Evolutionary conservation across 2,797 vertebrate species (phyloP), one percentile per base, ranked within the genome.

Genomic region (Galago senegalensis): DNA sequence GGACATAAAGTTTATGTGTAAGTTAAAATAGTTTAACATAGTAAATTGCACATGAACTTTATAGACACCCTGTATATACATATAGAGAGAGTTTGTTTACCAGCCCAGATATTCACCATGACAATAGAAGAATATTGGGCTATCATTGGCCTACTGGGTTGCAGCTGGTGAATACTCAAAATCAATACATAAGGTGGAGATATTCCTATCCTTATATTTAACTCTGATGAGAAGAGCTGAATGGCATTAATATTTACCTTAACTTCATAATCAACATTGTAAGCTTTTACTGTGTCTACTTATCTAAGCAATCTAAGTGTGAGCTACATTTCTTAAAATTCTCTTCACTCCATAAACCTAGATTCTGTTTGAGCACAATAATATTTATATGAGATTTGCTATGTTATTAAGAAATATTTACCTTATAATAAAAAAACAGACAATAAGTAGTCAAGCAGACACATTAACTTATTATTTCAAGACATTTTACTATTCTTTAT

Each of bases 261-360:
- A 49, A 77, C 0, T 34, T 79, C 7, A 53, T 70, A 56, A 7
- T 89, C 3, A 83, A 46, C 79, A 2, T 25, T 10, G 0, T 40
- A 77, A 34, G 10, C 34, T 70, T 49, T 17, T 27, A 70, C 9
- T 85, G 13, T 53, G 16, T 27, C 37, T 69, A 40, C 27, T 84
- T 53, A n/a, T n/a, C 21, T 82, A 53, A 67, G 2, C 63, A 16
- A 31, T n/a, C 21, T 82, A 53, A 67, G 3, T 72, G 20, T n/a
- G 1, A 72, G 27, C 2, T 46, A 31, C 60, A 4, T 72, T 85
- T 18, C 16, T 63, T 18, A 53, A 21, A 49, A 43, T 80, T 90
- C 2, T 49, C 5, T 31, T 37, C 3, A 5, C 2, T 43, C 0
- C 20, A 2, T 49, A 20, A 5, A 6, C 31, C 3, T 16, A 40